Conservation (phyloP, 2,113 vertebrate genomes). For the Tragelaphus imberbis region DNA sequence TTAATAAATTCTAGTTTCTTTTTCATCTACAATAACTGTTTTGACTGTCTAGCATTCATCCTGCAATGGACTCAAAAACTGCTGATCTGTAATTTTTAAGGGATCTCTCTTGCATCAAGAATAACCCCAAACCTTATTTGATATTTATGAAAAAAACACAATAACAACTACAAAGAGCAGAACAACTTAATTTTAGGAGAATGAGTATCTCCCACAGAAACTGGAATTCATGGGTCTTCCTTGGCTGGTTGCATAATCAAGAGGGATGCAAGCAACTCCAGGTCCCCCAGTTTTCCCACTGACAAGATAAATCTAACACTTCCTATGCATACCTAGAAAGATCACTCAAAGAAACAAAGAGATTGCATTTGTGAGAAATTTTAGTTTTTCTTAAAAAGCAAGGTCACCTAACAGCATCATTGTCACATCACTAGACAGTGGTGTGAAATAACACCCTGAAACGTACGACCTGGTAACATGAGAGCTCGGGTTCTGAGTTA, state of each 20-base stretch:
- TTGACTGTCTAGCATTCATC: not conserved
- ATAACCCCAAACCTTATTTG: not conserved
- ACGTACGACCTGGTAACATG: not conserved
- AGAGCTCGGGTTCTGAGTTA: not conserved
- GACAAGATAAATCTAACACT: not conserved
- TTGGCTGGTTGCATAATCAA: not conserved
- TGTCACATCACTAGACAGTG: not conserved
- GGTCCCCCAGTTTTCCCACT: not conserved
- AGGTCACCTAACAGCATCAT: not conserved
- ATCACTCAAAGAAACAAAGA: not conserved
- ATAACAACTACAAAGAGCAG: not conserved
- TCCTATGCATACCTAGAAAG: not conserved
- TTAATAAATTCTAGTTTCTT: not conserved
- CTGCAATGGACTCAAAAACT: not conserved
- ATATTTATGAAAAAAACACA: constrained; percentile 10
- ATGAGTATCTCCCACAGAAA: not conserved
- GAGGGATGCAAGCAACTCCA: not conserved
- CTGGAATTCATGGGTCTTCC: not conserved
- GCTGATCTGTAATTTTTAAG: not conserved
- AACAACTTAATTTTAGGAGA: not conserved
- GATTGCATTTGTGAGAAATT: not conserved
- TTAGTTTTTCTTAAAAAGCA: constrained; percentile 6
- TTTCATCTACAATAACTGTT: not conserved
- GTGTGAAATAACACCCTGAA: not conserved
- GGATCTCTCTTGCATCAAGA: not conserved